Base-by-base conservation (phyloP, 1,140 invertebrate species). In the Caenorhabditis brenneri region DNA sequence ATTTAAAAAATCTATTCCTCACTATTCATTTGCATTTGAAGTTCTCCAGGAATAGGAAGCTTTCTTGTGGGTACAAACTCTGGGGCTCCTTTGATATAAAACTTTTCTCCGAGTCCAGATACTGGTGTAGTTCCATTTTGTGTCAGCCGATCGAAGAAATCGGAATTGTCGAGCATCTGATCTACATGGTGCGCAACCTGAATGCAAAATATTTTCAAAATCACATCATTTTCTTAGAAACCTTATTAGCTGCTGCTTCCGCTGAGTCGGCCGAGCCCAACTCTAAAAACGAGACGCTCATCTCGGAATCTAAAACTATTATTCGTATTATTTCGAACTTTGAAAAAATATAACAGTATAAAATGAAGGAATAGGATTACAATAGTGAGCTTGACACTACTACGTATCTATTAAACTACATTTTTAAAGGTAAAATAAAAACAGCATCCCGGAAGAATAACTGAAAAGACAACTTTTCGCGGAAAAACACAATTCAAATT, bases 21-120 rank as follows among this genome's bases (percentile, higher is more conserved):
- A 88, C 88, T 87, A 80, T 85, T 86, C 80, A 88, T 85, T 82
- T 89, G 85, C 53, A 87, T 83, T 19, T 80, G 53, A 36, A 89
- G 58, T 51, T 89, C 88, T 29, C 60, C 79, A 10, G 88, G 88
- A 53, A 89, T 88, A 3, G 89, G 85, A 19, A 85, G 65, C 29
- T 33, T 31, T 22, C 65, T 36, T 9, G 42, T 60, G 39, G 33
- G 16, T 22, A 82, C 48, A 46, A 80, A 85, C 39, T 85, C 84
- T 10, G 79, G 58, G 5, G 80, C 78, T 1, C 84, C 84, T 58
- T 81, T 80, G 22, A 42, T 16, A 48, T 81, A 85, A 31, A 81
- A 81, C 7, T 69, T 65, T 5, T 80, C 80, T 12, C 84, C 84
- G 22, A 85, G 69, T 39, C 84, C 84, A 22, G 84, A 85, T 33